phyloP scores from a whole-genome alignment of 2,888 invertebrate genomes.

The Dynastes tityus region DNA sequence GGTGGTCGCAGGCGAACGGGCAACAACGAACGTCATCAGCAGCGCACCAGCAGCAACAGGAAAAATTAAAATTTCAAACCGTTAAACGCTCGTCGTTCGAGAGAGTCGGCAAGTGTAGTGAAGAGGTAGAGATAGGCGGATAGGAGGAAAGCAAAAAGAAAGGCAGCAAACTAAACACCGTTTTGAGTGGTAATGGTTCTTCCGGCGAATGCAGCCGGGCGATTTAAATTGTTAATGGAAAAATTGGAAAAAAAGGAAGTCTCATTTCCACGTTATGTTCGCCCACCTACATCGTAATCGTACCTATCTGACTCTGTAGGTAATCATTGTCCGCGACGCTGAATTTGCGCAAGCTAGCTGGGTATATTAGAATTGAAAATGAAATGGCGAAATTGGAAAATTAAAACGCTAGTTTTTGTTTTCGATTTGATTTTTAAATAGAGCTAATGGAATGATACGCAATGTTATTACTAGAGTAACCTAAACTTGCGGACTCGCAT shows the following conservation, averaged over 20 bases:
- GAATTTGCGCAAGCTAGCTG: background rate
- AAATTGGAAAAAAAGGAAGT: conserved; percentile 31
- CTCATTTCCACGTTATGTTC: conserved; percentile 16
- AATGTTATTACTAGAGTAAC: too few species aligned
- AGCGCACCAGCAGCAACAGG: conserved; percentile 13
- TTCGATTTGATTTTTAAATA: background rate
- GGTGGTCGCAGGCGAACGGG: conserved; percentile 11
- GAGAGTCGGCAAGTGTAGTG: background rate
- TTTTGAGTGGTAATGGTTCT: conserved; percentile 27
- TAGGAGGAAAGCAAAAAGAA: conserved; percentile 10
- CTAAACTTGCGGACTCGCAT: too few species aligned
- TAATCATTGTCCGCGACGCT: background rate
- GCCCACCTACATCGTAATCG: background rate
- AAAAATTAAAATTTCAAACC: conserved; percentile 42
- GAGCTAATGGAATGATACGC: too few species aligned
- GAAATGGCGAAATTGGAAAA: background rate
- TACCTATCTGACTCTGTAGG: background rate
- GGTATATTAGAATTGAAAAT: background rate
- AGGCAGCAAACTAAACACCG: background rate
- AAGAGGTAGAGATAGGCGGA: background rate
- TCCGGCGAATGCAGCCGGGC: conserved; percentile 32
- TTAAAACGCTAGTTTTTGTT: conserved; percentile 2
- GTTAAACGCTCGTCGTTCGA: conserved; percentile 30
- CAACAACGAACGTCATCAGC: conserved; percentile 13
- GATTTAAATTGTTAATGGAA: conserved; percentile 37